Conservation (phyloP, 2,888 invertebrate genomes). For the Crematogaster levior region DNA sequence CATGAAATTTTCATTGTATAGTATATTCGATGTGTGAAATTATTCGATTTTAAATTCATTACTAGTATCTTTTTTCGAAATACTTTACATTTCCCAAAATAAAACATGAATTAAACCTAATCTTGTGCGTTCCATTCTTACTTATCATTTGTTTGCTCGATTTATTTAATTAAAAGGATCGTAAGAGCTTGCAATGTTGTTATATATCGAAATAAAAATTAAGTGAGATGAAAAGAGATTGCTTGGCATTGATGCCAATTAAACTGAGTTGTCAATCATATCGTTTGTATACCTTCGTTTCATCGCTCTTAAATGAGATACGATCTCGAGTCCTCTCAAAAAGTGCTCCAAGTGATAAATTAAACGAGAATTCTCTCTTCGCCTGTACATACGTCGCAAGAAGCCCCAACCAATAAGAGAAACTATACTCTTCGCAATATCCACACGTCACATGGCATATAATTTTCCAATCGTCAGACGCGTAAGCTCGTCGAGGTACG, state of each 20-base stretch:
- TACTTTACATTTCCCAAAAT: background rate
- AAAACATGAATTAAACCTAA: background rate
- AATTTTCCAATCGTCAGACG: conserved; percentile 53
- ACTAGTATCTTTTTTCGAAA: background rate
- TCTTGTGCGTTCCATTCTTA: background rate
- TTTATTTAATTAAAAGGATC: background rate
- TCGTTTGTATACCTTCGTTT: conserved; percentile 24
- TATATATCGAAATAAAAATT: background rate
- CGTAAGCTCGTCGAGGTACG: conserved; percentile 16
- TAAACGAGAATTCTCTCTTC: conserved; percentile 5
- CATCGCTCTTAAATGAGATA: conserved; percentile 15
- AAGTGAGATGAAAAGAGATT: background rate
- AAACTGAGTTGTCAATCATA: conserved; percentile 25
- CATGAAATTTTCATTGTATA: background rate
- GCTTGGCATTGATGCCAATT: conserved; percentile 1
- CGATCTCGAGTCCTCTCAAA: conserved; percentile 19
- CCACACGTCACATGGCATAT: conserved; percentile 48
- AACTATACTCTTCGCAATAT: conserved; percentile 28
- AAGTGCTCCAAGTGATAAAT: conserved; percentile 28
- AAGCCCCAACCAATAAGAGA: background rate
- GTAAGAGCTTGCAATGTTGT: background rate
- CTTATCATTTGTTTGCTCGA: background rate
- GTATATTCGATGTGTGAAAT: background rate
- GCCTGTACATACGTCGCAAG: background rate
- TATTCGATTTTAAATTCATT: background rate